Evolutionary conservation across 2,797 vertebrate species (phyloP).

Genomic region (Vipera latastei): DNA sequence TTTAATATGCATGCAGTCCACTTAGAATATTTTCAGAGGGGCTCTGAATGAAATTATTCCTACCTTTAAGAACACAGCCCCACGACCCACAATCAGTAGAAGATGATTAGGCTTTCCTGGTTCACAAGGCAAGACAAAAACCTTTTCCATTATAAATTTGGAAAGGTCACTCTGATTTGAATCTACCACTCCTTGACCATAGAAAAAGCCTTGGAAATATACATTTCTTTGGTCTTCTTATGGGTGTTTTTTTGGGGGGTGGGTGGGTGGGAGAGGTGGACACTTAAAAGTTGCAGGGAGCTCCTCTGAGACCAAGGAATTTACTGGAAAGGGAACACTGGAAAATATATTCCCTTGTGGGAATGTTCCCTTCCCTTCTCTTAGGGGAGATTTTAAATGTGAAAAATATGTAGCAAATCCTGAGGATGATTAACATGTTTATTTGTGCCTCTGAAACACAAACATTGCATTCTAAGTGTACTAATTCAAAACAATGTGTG

Average conservation of each 20-base stretch:
- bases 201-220: background rate
- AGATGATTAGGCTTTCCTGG: background rate
- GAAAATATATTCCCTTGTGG: background rate
- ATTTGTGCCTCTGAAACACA: background rate
- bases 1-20: background rate
- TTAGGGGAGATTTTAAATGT: background rate
- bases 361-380: background rate
- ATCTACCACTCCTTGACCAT: background rate
- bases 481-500: background rate
- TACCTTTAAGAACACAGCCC: background rate
- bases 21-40: background rate
- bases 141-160: background rate
- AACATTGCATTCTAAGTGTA: background rate
- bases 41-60: background rate
- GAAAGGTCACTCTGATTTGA: background rate
- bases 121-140: background rate
- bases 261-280: no score
- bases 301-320: background rate
- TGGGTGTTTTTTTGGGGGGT: background rate
- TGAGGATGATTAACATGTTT: background rate
- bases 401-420: background rate
- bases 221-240: background rate
- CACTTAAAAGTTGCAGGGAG: background rate
- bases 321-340: background rate
- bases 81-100: background rate